Evolutionary conservation across 2,113 vertebrate species (phyloP), one percentile per base, ranked within the genome.

Genomic region (Melanerpes formicivorus): DNA sequence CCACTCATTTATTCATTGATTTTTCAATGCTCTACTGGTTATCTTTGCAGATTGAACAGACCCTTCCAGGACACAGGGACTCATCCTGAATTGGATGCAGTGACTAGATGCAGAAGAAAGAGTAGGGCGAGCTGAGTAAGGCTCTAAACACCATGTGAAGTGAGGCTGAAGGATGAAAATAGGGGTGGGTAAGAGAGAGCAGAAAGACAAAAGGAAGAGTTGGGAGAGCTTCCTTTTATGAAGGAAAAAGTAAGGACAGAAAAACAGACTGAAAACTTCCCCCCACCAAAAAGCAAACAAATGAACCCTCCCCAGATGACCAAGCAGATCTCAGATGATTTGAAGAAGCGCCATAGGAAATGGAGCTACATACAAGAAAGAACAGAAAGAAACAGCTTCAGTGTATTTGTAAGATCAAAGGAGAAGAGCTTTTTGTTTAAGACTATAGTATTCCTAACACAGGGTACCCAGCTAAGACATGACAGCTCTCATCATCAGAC

Each of bases 401-500:
- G 22, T 27, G 16, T 70, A 74, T 69, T 87, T 69, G 14, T 30
- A 75, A 80, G 73, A 91, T 55, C 73, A 81, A 92, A 95, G 34
- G 27, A 92, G 42, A 32, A 80, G 14, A 92, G 48, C n/a, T 88
- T 96, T 88, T 80, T 72, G 65, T 87, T 87, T 85, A 95, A 92
- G 88, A 88, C 70, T 69, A 48, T 4, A 86, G 77, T 58, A 86
- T 90, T 95, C 84, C 75, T 75, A 93, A 92, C 44, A 69, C 54
- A 15, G 15, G 74, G 48, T 80, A 80, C 30, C 65, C 87, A 83
- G 89, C 82, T 77, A 92, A 91, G 73, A 77, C 69, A 87, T 48
- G 60, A 86, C 84, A 90, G 87, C 64, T 93, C 75, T 84, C 90
- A 90, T 87, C 87, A 94, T 89, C 60, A 91, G 75, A 73, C 48